Evolutionary conservation across 2,888 invertebrate species (phyloP), one percentile per base, ranked within the genome.

Genomic region (Stratiomys singularior): DNA sequence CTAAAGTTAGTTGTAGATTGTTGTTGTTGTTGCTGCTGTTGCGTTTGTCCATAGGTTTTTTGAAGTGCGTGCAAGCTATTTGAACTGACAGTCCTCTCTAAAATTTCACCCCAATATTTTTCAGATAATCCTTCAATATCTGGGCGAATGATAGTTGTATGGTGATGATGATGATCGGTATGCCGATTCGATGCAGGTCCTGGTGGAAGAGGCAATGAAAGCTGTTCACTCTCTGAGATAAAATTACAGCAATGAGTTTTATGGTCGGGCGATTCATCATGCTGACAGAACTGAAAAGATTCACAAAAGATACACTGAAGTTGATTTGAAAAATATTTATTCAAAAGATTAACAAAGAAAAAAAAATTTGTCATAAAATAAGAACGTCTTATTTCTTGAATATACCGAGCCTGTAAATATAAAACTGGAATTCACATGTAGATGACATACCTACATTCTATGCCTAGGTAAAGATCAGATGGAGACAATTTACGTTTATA

Each of bases 101-200:
- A 87, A 82, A 94, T 94, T 88, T 94, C 94, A 27, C 92, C 92
- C 92, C 92, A 92, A 83, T 92, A 92, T 84, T 92, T 92, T 85
- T 92, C 92, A 21, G 92, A 91, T 0, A 92, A 88, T 0, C 92
- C 91, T 83, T 92, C 92, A 81, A 91, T 90, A 83, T 92, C 92
- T 72, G 90, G 90, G 80, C 86, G 83, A 25, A 84, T 83, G 52
- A 82, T 77, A 56, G 78, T 80, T 11, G 76, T 47, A 25, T 67
- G 79, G 58, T 76, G 78, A 27, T 77, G 78, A 46, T 78, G 63
- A 23, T 87, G 87, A 13, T 86, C 83, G 37, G 86, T 85, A 7
- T 23, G 74, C 15, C 37, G 30, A 1, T 21, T 13, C 66, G 85
- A 81, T 64, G 86, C 86, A 66, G 87, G 87, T 79, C 86, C 86